Conservation (phyloP, 2,113 vertebrate genomes). For the Tenebrosternarchus preto region DNA sequence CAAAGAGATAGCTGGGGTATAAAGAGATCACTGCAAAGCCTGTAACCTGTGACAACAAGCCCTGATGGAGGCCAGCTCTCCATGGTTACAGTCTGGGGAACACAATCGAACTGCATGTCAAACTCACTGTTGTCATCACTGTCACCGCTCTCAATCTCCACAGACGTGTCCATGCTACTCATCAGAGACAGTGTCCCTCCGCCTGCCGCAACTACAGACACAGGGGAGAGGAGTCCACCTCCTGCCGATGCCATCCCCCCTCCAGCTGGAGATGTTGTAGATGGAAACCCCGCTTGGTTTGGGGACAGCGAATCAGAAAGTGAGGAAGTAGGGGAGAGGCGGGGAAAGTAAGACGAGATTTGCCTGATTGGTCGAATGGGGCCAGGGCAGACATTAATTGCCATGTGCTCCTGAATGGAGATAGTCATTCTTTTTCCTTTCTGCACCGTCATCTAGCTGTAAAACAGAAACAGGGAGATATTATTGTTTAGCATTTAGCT, state of each 20-base stretch:
- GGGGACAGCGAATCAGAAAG: conserved; percentile 72
- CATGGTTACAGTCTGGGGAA: not conserved
- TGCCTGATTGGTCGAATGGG: conserved; percentile 80
- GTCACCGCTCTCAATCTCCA: conserved; percentile 80
- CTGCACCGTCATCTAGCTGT: conserved; percentile 71
- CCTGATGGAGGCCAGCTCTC: conserved; percentile 4
- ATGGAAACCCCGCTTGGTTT: conserved; percentile 58
- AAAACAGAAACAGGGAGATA: not conserved
- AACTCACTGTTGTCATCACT: conserved; percentile 80
- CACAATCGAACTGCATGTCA: not conserved
- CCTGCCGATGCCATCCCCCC: conserved; percentile 21
- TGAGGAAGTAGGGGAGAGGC: conserved; percentile 72
- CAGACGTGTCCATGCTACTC: conserved; percentile 78
- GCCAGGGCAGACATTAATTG: conserved; percentile 79
- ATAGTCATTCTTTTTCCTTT: conserved; percentile 76
- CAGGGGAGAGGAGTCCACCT: conserved; percentile 62
- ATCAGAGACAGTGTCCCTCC: conserved; percentile 66
- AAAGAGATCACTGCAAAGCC: too few species aligned
- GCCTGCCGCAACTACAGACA: conserved; percentile 55
- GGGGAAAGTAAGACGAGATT: conserved; percentile 80
- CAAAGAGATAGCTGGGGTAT: too few species aligned
- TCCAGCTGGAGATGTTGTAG: conserved; percentile 19
- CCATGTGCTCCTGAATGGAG: conserved; percentile 83
- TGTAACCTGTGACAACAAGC: too few species aligned
- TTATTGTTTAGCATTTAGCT: not conserved